phyloP scores from a whole-genome alignment of 2,888 invertebrate genomes.

The Stratiomys singularior region DNA sequence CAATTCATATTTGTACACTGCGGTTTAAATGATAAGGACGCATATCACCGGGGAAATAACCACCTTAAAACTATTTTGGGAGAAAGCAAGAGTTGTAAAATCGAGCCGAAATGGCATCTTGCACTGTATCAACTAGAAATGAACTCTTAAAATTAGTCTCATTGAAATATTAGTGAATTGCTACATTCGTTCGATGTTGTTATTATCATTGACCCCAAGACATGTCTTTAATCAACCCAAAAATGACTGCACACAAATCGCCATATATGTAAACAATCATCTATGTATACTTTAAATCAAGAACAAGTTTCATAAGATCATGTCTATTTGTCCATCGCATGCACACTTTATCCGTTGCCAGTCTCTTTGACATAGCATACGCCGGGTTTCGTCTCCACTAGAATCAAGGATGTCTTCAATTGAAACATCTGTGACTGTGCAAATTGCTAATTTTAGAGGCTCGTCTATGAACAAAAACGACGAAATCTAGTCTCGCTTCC shows the following conservation, averaged over 20 bases:
- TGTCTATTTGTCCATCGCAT: background rate
- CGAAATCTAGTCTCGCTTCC: conserved; percentile 26
- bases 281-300: background rate
- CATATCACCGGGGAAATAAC: too few relatives aligned
- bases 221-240: background rate
- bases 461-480: conserved; percentile 2
- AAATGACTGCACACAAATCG: background rate
- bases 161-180: too few relatives aligned
- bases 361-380: background rate
- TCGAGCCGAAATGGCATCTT: too few relatives aligned
- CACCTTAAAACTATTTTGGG: too few relatives aligned
- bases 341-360: background rate
- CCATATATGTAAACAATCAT: background rate
- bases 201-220: background rate
- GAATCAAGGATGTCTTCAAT: conserved; percentile 32
- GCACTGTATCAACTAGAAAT: too few relatives aligned
- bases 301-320: background rate
- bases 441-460: conserved; percentile 43
- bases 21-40: too few relatives aligned
- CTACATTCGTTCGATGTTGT: background rate
- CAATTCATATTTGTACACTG: too few relatives aligned
- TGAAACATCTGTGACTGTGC: conserved; percentile 36
- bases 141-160: too few relatives aligned
- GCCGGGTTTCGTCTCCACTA: background rate
- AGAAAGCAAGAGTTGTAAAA: too few relatives aligned